These are phyloP conservation scores for Reinhardtius hippoglossoides DNA, from an alignment of 2,113 vertebrate genomes.

Conservation along the genomic window DNA sequence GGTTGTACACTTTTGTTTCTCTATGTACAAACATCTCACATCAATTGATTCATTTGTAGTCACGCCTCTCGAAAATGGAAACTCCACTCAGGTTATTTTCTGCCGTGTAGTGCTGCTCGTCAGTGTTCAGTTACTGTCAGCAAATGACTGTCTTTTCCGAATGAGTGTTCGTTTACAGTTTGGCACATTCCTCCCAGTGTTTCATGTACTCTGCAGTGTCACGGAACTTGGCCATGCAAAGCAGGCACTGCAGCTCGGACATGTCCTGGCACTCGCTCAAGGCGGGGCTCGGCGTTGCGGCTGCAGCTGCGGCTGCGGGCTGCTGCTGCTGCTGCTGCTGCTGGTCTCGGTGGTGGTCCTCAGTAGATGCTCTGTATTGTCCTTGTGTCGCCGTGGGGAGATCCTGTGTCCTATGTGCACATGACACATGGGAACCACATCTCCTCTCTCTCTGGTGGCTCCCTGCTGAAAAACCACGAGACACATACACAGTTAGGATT, in stretches of 20 bases:
- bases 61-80: constrained; percentile 37
- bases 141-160: constrained; percentile 20
- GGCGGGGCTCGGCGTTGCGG: constrained; percentile 35
- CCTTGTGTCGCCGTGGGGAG: constrained; percentile 49
- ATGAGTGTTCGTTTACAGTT: constrained; percentile 58
- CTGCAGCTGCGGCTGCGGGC: constrained; percentile 28
- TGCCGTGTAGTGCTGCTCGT: constrained; percentile 69
- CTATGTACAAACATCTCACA: constrained; percentile 33
- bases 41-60: constrained; percentile 54
- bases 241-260: constrained; percentile 90
- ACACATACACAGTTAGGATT: constrained; percentile 8
- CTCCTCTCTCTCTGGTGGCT: constrained; percentile 56
- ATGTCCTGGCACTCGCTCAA: constrained; percentile 61
- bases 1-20: constrained; percentile 35
- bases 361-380: constrained; percentile 61
- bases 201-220: constrained; percentile 87
- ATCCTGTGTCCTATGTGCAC: constrained; percentile 77
- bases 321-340: constrained; percentile 29
- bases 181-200: constrained; percentile 88
- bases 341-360: constrained; percentile 72
- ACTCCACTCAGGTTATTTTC: constrained; percentile 42
- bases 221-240: constrained; percentile 83
- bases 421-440: constrained; percentile 73
- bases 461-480: constrained; percentile 70
- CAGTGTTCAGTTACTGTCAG: constrained; percentile 73